phyloP scores from a whole-genome alignment of 2,113 vertebrate species.

The Typhlomys cinereus region DNA sequence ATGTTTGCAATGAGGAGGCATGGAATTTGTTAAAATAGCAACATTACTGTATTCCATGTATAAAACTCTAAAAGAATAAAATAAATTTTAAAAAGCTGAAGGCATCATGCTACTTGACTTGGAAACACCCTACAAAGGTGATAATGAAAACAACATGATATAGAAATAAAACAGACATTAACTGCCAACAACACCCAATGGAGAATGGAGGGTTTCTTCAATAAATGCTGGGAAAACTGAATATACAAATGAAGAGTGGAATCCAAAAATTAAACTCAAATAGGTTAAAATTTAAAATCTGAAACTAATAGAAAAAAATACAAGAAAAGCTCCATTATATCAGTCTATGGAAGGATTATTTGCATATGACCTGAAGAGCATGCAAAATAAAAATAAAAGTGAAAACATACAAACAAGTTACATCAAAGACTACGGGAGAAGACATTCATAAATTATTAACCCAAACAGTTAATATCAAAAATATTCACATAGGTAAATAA shows the following conservation, averaged over 20 bases:
- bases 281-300: not conserved
- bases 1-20: no score
- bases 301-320: not conserved
- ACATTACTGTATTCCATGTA: no score
- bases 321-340: not conserved
- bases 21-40: no score
- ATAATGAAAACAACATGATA: not conserved
- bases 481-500: not conserved
- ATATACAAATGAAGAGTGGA: not conserved
- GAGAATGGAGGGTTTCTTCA: not conserved
- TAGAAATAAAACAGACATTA: not conserved
- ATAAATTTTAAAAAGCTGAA: no score
- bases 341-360: not conserved
- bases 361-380: not conserved
- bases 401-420: not conserved
- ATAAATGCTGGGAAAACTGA: not conserved
- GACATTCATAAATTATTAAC: not conserved
- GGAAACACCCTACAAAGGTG: not conserved
- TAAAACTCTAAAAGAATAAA: no score
- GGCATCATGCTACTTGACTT: not conserved
- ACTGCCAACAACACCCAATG: not conserved
- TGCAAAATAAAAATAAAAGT: not conserved
- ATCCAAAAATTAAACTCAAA: not conserved
- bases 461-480: not conserved
- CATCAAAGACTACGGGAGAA: not conserved